Percentiles rank a stretch among this genome's conserved stretches.
Evolutionary conservation across 2,797 vertebrate species (phyloP).

Genomic region (Chelmon rostratus): DNA sequence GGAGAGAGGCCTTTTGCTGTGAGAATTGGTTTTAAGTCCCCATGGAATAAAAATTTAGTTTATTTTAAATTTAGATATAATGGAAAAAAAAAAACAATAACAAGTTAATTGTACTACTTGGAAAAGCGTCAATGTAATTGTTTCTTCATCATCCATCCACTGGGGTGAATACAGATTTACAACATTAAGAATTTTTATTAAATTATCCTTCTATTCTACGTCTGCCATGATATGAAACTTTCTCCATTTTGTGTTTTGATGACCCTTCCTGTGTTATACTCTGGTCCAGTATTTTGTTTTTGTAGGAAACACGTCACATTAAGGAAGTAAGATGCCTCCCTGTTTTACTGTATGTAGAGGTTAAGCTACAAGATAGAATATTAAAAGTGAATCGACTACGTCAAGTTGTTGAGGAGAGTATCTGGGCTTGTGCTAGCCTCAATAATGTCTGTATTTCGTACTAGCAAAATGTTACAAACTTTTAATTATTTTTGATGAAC

Average conservation of each 20-base stretch:
- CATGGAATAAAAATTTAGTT: not conserved
- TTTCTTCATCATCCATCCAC: not conserved
- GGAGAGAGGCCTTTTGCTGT: conserved; percentile 14
- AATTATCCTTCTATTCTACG: not conserved
- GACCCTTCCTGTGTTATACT: not conserved
- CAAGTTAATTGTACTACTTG: not conserved
- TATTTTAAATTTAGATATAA: not conserved
- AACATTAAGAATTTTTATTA: not conserved
- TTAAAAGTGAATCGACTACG: not conserved
- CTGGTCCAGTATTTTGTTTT: not conserved
- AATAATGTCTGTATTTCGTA: not conserved
- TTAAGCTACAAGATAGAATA: not conserved
- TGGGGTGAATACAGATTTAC: not conserved
- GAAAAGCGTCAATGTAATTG: not conserved
- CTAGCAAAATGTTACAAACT: not conserved
- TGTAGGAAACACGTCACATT: not conserved
- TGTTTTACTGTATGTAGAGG: not conserved
- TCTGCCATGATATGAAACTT: not conserved
- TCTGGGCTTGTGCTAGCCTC: not conserved
- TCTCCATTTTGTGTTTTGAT: not conserved
- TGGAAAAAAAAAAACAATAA: not conserved
- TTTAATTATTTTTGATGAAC: too few relatives aligned
- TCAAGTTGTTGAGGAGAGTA: not conserved
- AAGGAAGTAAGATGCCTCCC: not conserved
- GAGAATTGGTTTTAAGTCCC: not conserved